Percentiles rank a stretch among this genome's conserved stretches.
Evolutionary conservation across 2,113 vertebrate species (phyloP).

Genomic region (Trinectes maculatus): DNA sequence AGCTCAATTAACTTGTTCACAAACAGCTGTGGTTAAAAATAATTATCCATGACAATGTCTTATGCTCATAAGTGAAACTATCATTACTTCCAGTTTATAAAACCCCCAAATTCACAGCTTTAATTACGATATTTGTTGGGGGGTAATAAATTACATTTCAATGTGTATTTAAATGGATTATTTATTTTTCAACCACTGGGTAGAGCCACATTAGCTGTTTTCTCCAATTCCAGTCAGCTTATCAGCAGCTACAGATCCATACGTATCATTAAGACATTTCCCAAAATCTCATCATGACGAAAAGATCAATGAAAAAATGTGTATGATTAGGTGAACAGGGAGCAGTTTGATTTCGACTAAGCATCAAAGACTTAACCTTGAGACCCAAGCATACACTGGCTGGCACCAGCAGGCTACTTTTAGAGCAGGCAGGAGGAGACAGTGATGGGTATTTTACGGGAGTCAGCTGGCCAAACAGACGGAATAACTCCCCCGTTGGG

Average conservation of each 20-base stretch:
- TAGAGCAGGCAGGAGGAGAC: constrained; percentile 67
- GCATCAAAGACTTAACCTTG: constrained; percentile 24
- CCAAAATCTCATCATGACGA: not conserved
- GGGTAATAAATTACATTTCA: not conserved
- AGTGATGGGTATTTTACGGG: constrained; percentile 68
- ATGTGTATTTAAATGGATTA: not conserved
- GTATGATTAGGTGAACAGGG: not conserved
- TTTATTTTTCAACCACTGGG: not conserved
- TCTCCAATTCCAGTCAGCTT: too few species aligned
- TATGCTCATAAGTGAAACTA: not conserved
- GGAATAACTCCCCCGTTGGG: constrained; percentile 73
- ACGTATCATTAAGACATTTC: not conserved
- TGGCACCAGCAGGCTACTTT: constrained; percentile 64
- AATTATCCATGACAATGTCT: not conserved
- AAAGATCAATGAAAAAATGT: not conserved
- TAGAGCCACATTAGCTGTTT: not conserved
- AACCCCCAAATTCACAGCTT: too few species aligned
- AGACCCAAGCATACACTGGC: constrained; percentile 6
- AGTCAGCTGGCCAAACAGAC: constrained; percentile 81
- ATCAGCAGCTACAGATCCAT: not conserved
- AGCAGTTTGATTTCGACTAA: constrained; percentile 27
- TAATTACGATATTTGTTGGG: too few species aligned
- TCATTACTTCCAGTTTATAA: too few species aligned
- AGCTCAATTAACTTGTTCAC: constrained; percentile 26
- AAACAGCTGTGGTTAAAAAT: constrained; percentile 31